Conservation (phyloP, 2,797 vertebrate genomes). For the Pseudochirops corinnae region DNA sequence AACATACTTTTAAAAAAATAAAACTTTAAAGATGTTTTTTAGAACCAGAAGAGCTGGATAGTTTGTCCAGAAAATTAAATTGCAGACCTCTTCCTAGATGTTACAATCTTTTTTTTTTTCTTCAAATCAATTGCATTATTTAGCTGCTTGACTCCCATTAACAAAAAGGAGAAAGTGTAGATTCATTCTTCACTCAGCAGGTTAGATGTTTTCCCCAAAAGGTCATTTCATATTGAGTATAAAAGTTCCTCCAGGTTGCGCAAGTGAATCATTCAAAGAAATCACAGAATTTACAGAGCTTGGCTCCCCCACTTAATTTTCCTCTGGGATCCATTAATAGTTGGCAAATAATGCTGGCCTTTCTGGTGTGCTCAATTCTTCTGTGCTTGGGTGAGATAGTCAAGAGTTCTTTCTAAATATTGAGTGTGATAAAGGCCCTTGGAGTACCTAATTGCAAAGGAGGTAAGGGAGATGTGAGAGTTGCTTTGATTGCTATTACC, state of each 20-base stretch:
- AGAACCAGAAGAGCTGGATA: background rate
- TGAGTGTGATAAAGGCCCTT: constrained; percentile 42
- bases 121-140: constrained; percentile 49
- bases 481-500: constrained; percentile 30
- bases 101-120: background rate
- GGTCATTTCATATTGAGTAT: constrained; percentile 52
- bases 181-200: constrained; percentile 48
- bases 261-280: constrained; percentile 56
- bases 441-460: constrained; percentile 52
- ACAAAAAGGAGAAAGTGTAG: constrained; percentile 17
- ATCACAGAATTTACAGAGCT: constrained; percentile 51
- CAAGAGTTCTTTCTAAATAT: constrained; percentile 26
- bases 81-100: background rate
- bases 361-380: constrained; percentile 55
- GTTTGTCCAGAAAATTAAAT: constrained; percentile 43
- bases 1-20: background rate
- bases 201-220: constrained; percentile 63
- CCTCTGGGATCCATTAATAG: constrained; percentile 39
- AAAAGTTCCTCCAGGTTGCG: constrained; percentile 48
- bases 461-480: constrained; percentile 56
- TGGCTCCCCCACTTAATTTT: constrained; percentile 52
- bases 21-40: background rate
- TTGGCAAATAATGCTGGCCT: constrained; percentile 3
- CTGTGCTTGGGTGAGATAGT: constrained; percentile 57
- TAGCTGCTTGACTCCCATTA: constrained; percentile 55